phyloP scores from a whole-genome alignment of 2,797 vertebrate genomes.

The Sebastes matsubarae region DNA sequence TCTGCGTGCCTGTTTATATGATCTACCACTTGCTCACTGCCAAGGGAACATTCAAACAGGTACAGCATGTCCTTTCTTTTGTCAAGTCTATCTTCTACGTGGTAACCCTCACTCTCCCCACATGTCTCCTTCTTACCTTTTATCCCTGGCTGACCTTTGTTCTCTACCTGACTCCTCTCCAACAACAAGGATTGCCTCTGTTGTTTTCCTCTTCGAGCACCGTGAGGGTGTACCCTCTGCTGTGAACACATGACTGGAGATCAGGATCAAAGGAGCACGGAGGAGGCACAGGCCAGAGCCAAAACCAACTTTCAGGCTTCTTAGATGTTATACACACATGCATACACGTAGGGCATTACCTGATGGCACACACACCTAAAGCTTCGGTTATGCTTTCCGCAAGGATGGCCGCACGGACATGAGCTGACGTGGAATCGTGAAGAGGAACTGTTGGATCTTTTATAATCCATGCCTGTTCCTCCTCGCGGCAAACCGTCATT shows the following conservation, averaged over 20 bases:
- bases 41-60: too few relatives aligned
- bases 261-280: conserved; percentile 60
- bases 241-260: conserved; percentile 35
- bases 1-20: too few relatives aligned
- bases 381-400: too few relatives aligned
- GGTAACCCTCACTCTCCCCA: too few relatives aligned
- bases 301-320: conserved; percentile 5
- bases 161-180: conserved; percentile 1
- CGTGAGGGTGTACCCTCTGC: conserved; percentile 27
- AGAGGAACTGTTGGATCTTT: too few relatives aligned
- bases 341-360: background rate
- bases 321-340: background rate
- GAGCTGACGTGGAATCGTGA: too few relatives aligned
- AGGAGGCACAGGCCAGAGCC: conserved; percentile 22
- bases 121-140: background rate
- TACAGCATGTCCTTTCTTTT: too few relatives aligned
- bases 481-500: too few relatives aligned
- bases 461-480: too few relatives aligned
- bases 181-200: conserved; percentile 1
- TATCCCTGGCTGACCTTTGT: background rate
- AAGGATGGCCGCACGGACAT: too few relatives aligned
- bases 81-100: too few relatives aligned
- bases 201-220: background rate
- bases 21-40: too few relatives aligned
- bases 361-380: background rate